Percentiles rank a stretch among this genome's conserved stretches.
These are phyloP conservation scores for Eupeodes luniger DNA, from an alignment of 2,888 invertebrate genomes.

Conservation along the genomic window DNA sequence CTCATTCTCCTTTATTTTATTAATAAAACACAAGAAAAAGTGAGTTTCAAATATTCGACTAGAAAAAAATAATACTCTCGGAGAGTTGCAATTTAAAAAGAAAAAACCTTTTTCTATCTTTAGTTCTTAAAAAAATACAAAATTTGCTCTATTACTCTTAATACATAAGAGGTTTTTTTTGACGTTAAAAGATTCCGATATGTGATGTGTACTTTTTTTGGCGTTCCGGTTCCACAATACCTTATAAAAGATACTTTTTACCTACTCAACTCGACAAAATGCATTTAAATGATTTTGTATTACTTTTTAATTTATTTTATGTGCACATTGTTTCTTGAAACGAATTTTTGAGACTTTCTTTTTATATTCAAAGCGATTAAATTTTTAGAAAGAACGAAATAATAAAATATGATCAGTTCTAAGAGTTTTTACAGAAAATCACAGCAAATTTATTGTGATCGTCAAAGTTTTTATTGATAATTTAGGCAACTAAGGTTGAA, in stretches of 20 bases:
- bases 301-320: too few species aligned
- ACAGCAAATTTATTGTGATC: too few species aligned
- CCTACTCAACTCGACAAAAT: not conserved
- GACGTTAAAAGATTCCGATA: not conserved
- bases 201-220: not conserved
- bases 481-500: too few species aligned
- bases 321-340: too few species aligned
- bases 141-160: not conserved
- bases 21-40: constrained; percentile 41
- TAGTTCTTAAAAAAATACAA: constrained; percentile 50
- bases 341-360: too few species aligned
- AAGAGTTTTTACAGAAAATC: too few species aligned
- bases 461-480: too few species aligned
- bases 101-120: constrained; percentile 66
- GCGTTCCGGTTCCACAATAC: not conserved
- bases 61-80: not conserved
- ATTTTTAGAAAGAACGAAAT: too few species aligned
- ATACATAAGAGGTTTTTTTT: constrained; percentile 22
- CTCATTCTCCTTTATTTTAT: constrained; percentile 26
- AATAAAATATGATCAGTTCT: too few species aligned
- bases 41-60: not conserved
- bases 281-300: not conserved
- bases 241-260: not conserved
- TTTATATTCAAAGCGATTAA: too few species aligned
- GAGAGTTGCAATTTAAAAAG: constrained; percentile 57